Evolutionary conservation across 2,888 invertebrate species (phyloP).

Genomic region (Microctonus brassicae): DNA sequence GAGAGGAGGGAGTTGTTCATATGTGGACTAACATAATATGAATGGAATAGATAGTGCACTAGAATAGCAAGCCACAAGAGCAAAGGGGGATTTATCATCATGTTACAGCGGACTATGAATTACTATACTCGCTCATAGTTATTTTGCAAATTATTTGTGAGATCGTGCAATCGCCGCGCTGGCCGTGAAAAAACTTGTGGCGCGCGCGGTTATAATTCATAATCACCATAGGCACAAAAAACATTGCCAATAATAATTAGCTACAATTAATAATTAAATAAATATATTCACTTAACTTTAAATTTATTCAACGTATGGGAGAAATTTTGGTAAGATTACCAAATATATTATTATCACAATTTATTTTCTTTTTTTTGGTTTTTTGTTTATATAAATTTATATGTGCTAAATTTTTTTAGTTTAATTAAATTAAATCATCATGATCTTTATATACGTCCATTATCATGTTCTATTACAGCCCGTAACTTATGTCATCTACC

Average conservation of each 20-base stretch:
- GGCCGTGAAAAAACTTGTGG: slow-evolving; percentile 40
- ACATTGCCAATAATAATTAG: too few species aligned
- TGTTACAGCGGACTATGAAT: not conserved
- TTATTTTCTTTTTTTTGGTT: not conserved
- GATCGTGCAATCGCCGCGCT: slow-evolving; percentile 50
- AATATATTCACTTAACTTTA: not conserved
- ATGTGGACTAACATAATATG: too few species aligned
- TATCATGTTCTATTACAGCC: slow-evolving; percentile 16
- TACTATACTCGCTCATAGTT: slow-evolving; percentile 54
- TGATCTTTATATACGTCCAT: not conserved
- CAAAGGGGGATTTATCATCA: slow-evolving; percentile 32
- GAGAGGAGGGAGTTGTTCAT: too few species aligned
- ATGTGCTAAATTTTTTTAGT: not conserved
- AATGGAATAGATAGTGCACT: slow-evolving; percentile 6
- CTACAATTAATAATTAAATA: too few species aligned
- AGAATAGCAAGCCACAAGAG: slow-evolving; percentile 45
- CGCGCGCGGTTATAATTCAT: slow-evolving; percentile 5
- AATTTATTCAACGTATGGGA: slow-evolving; percentile 7
- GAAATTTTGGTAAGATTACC: slow-evolving; percentile 12
- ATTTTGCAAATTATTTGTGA: slow-evolving; percentile 64
- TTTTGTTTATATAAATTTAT: not conserved
- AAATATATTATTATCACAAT: not conserved
- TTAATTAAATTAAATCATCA: slow-evolving; percentile 11
- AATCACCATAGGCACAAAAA: slow-evolving; percentile 7
- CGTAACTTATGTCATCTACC: slow-evolving; percentile 18